phyloP scores from a whole-genome alignment of 2,888 invertebrate species.

The Pemphredon lugubris region DNA sequence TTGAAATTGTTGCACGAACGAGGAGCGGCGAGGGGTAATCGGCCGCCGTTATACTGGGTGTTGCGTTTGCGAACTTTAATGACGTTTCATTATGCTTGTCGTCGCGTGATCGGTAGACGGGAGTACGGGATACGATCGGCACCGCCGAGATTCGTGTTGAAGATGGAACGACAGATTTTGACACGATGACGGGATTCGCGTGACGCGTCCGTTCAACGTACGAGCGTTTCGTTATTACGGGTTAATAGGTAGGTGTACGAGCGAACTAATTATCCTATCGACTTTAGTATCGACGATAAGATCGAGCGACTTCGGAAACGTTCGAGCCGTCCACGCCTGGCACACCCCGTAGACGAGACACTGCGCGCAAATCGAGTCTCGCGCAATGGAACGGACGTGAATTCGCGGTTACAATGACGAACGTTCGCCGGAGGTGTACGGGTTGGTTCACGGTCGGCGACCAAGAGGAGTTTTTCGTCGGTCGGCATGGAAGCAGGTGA shows the following conservation, averaged over 20 bases:
- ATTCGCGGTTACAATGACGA: slow-evolving; percentile 28
- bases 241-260: no score
- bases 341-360: background rate
- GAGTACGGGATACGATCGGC: no score
- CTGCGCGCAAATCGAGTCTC: background rate
- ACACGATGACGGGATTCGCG: no score
- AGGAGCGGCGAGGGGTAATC: background rate
- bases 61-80: background rate
- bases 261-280: no score
- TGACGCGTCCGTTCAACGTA: no score
- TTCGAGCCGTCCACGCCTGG: no score
- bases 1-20: slow-evolving; percentile 9
- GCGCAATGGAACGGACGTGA: slow-evolving; percentile 4
- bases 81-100: background rate
- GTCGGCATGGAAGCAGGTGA: slow-evolving; percentile 71
- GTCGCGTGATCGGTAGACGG: no score
- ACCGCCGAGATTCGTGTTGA: no score
- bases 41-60: background rate
- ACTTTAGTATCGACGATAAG: no score
- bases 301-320: no score
- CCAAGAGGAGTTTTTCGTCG: slow-evolving; percentile 65
- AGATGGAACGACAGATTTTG: no score
- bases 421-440: slow-evolving; percentile 33
- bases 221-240: no score
- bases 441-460: slow-evolving; percentile 34